Evolutionary conservation across 2,888 invertebrate genomes (phyloP).

Genomic region (Asteroscopus sphinx): DNA sequence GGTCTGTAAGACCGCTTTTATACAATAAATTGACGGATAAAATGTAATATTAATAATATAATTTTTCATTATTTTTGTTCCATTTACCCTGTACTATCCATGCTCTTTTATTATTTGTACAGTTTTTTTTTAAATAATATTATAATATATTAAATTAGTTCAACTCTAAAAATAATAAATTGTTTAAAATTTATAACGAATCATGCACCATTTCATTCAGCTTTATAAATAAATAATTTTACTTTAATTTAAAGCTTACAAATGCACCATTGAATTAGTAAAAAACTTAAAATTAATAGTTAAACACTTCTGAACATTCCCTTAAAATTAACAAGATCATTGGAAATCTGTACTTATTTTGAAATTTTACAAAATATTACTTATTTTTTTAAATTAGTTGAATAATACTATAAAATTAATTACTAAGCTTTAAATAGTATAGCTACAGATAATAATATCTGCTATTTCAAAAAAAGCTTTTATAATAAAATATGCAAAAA

Average conservation of each 20-base stretch:
- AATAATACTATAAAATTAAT: too few species aligned
- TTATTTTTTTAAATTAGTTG: background rate
- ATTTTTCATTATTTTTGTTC: conserved; percentile 6
- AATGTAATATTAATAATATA: conserved; percentile 1
- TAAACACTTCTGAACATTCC: conserved; percentile 43
- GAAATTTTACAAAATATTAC: conserved; percentile 25
- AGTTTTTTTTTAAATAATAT: conserved; percentile 39
- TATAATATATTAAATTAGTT: conserved; percentile 23
- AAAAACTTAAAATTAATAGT: conserved; percentile 51
- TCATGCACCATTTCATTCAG: conserved; percentile 83
- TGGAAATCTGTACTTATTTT: conserved; percentile 60
- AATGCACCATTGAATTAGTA: conserved; percentile 47
- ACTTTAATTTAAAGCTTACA: conserved; percentile 62
- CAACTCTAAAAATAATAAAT: conserved; percentile 26
- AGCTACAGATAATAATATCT: too few species aligned
- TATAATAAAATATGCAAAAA: too few species aligned
- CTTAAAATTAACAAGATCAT: conserved; percentile 66
- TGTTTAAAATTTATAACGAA: conserved; percentile 44
- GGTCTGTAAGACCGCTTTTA: conserved; percentile 5
- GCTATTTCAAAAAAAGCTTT: too few species aligned
- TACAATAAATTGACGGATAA: conserved; percentile 6
- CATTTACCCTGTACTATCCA: conserved; percentile 72
- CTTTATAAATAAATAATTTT: conserved; percentile 59
- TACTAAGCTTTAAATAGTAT: too few species aligned
- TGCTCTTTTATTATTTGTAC: conserved; percentile 55